Percentiles rank a stretch among this genome's conserved stretches.
These are phyloP conservation scores for human (Homo sapiens) DNA, from an alignment of 2,113 vertebrate genomes.

Conservation along the genomic window DNA sequence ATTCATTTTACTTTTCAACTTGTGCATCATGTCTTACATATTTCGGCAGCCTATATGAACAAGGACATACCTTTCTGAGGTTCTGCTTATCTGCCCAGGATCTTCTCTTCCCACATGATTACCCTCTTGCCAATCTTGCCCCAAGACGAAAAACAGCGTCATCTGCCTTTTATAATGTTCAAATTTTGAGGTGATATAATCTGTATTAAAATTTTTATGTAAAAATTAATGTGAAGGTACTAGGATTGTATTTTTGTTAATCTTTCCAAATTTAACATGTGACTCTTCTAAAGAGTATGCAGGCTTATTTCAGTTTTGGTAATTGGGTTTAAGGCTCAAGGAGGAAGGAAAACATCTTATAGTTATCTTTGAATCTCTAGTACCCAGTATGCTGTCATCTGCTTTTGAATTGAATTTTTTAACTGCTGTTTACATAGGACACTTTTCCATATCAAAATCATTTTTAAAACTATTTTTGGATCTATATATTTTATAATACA, in stretches of 20 bases:
- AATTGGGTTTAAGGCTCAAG: neutral
- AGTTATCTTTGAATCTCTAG: neutral
- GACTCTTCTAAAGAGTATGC: neutral
- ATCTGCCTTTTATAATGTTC: neutral
- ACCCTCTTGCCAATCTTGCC: neutral
- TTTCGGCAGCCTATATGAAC: neutral
- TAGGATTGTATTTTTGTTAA: neutral
- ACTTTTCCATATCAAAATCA: neutral
- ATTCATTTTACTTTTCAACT: neutral
- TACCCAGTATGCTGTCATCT: neutral
- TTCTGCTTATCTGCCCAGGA: neutral
- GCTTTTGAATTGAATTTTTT: neutral
- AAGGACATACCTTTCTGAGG: accelerated
- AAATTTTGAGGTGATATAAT: neutral
- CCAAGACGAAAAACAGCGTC: neutral
- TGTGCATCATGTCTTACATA: neutral
- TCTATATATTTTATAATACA: neutral
- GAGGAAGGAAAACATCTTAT: neutral
- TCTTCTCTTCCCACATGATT: neutral
- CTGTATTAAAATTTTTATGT: neutral
- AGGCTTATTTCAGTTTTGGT: neutral
- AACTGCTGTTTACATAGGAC: neutral
- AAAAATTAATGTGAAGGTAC: neutral
- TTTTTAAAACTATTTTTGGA: neutral
- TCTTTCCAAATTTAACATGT: neutral